Conservation (phyloP, 2,888 invertebrate genomes). For the Caenorhabditis zanzibari region DNA sequence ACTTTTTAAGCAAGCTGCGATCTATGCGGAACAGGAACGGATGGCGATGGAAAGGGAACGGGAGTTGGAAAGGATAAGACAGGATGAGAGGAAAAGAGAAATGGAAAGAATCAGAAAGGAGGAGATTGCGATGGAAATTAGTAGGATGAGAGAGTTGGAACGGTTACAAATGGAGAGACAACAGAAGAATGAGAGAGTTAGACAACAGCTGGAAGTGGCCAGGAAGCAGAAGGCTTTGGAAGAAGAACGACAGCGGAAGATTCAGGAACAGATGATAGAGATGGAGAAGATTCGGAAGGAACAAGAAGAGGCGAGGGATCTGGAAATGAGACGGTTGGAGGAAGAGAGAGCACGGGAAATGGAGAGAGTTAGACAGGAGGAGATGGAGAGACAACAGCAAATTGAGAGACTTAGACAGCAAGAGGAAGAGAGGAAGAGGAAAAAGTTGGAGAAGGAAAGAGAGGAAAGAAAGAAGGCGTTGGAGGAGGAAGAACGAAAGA, state of each 20-base stretch:
- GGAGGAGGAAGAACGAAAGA: conserved; percentile 33
- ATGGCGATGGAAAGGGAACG: conserved; percentile 63
- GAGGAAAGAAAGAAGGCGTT: conserved; percentile 36
- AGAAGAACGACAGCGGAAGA: conserved; percentile 40
- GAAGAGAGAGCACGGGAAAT: conserved; percentile 61
- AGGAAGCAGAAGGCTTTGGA: conserved; percentile 50
- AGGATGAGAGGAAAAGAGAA: conserved; percentile 59
- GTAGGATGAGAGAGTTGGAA: conserved; percentile 53
- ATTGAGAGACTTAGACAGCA: conserved; percentile 49
- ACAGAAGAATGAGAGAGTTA: conserved; percentile 51
- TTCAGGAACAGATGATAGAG: conserved; percentile 49
- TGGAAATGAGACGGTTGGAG: conserved; percentile 51
- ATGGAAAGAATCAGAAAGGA: conserved; percentile 47
- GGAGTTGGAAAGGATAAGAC: conserved; percentile 56
- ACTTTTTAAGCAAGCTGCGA: conserved; percentile 57
- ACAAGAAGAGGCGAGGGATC: conserved; percentile 47
- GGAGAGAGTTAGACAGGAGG: conserved; percentile 54
- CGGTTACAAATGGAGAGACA: conserved; percentile 53
- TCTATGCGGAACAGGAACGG: conserved; percentile 62
- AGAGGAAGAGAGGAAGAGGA: conserved; percentile 48
- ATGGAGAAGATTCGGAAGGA: conserved; percentile 49
- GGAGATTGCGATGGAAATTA: conserved; percentile 45
- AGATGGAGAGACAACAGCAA: conserved; percentile 49
- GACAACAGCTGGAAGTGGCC: conserved; percentile 50
- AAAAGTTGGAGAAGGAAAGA: conserved; percentile 41